phyloP scores from a whole-genome alignment of 2,888 invertebrate genomes.

The Erpobdella octoculata region DNA sequence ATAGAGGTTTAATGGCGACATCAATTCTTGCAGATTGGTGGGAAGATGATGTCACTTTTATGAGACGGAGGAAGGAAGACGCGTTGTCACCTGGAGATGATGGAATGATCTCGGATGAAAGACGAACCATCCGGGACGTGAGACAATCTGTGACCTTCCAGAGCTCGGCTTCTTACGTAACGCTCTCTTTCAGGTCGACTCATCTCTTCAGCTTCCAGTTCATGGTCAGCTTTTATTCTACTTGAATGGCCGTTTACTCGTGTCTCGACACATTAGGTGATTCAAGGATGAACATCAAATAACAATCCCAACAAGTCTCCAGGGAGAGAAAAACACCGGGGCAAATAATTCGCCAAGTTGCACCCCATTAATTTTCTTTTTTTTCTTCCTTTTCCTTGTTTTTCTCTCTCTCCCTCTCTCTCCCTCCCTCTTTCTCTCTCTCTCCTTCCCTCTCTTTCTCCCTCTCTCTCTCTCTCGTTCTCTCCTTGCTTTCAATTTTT shows the following conservation, averaged over 20 bases:
- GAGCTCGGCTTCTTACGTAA: background rate
- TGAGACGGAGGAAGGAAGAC: no score
- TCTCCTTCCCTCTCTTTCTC: background rate
- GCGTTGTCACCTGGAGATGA: no score
- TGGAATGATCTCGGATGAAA: no score
- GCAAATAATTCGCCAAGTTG: background rate
- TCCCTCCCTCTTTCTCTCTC: background rate
- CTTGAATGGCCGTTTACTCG: background rate
- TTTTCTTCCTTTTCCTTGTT: no score
- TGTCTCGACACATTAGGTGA: no score
- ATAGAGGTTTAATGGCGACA: no score
- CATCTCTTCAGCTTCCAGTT: slow-evolving; percentile 4
- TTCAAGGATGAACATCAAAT: background rate
- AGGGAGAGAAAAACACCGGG: background rate
- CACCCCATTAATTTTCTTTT: background rate
- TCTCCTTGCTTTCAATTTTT: background rate
- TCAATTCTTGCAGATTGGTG: no score
- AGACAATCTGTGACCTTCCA: background rate
- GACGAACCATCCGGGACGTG: no score
- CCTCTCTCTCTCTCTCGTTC: background rate
- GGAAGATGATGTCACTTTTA: no score
- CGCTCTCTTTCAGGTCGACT: background rate
- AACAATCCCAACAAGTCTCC: background rate
- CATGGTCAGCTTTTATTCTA: background rate
- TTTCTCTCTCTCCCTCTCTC: slow-evolving; percentile 1